A percentile compares a stretch with the other conserved stretches of the same genome.
Evolutionary conservation across 2,888 invertebrate genomes (phyloP).

Genomic region (Rutpela maculata): DNA sequence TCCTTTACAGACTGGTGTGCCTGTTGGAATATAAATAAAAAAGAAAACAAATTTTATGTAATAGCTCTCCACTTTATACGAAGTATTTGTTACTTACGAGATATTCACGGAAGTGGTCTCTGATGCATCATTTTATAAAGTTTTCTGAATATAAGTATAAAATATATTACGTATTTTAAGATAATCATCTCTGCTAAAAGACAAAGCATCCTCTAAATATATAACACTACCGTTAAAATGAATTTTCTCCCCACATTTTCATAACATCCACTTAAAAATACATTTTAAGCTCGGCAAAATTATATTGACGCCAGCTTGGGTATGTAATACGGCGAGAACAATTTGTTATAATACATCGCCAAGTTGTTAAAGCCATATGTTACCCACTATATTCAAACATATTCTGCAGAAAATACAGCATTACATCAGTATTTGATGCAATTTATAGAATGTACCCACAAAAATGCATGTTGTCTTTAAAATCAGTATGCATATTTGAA

Average conservation of each 20-base stretch:
- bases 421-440: not conserved
- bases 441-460: not conserved
- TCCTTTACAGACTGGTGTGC: no score
- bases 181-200: not conserved
- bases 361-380: constrained; percentile 4
- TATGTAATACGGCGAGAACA: not conserved
- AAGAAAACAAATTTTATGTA: no score
- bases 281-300: not conserved
- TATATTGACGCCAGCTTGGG: constrained; percentile 3
- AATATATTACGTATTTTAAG: no score
- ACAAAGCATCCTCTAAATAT: not conserved
- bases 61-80: no score
- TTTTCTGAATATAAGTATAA: no score
- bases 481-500: no score
- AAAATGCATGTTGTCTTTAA: not conserved
- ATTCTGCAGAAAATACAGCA: not conserved
- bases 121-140: no score
- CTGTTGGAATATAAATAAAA: no score
- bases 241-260: not conserved
- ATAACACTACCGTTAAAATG: not conserved
- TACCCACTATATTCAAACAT: constrained; percentile 7
- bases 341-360: constrained; percentile 1
- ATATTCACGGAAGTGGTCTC: no score
- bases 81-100: no score
- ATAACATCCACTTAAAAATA: constrained; percentile 4